phyloP scores from a whole-genome alignment of 2,797 vertebrate genomes.

The Poeciliopsis paucimaculata region DNA sequence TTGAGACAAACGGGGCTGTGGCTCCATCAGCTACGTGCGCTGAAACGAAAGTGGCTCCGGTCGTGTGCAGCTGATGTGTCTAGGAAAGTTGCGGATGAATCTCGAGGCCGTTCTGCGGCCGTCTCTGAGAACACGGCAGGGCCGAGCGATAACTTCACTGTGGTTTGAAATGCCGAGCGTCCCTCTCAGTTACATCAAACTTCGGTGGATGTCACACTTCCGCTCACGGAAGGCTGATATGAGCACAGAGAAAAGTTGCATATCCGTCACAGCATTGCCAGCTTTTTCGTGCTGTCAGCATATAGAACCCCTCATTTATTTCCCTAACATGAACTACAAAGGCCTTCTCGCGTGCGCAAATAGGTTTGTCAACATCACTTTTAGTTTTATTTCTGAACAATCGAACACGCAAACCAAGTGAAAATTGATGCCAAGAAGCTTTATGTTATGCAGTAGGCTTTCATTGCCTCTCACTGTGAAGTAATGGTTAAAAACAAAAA shows the following conservation, averaged over 20 bases:
- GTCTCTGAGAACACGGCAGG: constrained; percentile 10
- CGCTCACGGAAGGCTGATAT: constrained; percentile 13
- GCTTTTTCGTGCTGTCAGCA: not conserved
- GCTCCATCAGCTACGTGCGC: not conserved
- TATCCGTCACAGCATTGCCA: not conserved
- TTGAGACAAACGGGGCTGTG: constrained; percentile 17
- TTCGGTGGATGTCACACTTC: constrained; percentile 22
- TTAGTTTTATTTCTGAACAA: not conserved
- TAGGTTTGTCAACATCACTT: not conserved
- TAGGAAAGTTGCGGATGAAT: constrained; percentile 27
- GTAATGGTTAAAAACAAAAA: not conserved
- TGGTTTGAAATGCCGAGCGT: constrained; percentile 20
- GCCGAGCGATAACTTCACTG: constrained; percentile 26
- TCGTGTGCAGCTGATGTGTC: not conserved
- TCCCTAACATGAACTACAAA: not conserved
- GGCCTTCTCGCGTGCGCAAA: not conserved
- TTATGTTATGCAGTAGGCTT: not conserved
- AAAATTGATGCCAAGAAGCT: not conserved
- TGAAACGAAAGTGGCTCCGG: not conserved
- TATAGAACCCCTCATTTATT: not conserved
- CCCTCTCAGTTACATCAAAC: constrained; percentile 31
- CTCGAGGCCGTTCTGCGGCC: constrained; percentile 18
- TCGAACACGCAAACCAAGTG: not conserved
- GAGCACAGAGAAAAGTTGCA: constrained; percentile 4
- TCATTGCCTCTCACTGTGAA: not conserved